Evolutionary conservation across 2,797 vertebrate species (phyloP), one percentile per base, ranked within the genome.

Genomic region (Danio choprae): DNA sequence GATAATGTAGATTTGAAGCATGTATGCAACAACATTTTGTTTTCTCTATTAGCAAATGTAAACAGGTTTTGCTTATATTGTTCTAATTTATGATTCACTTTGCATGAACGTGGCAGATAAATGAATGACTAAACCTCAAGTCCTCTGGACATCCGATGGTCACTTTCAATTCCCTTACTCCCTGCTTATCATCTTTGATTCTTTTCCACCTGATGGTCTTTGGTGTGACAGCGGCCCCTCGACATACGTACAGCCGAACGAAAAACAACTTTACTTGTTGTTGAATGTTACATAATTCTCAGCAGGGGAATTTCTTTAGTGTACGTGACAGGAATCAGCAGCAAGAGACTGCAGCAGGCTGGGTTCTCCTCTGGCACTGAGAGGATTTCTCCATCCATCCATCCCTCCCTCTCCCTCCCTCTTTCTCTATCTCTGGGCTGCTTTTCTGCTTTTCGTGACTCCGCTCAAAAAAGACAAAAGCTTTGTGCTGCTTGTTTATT

Each of bases 231-330:
- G 71, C 62, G 69, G 69, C 59, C 58, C 48, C 55, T 67, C 36
- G 4, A 69, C 36, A 73, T 46, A 69, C 36, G 73, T 46, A 79
- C 11, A 70, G 59, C 58, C 68, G 68, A 75, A 68, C 41, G 15
- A 48, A 58, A 71, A 73, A 74, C 41, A 40, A 73, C 44, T 29
- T 44, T 60, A 72, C 68, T 82, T 83, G 64, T 75, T 85, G 60
- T 81, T 38, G 43, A 22, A 55, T 48, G 74, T 87, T 88, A 85
- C 63, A 41, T 86, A 86, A 87, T 80, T 83, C 80, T 77, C 73
- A 71, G 72, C 58, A 76, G 78, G 85, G 73, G 53, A 70, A 81
- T 70, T 74, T 73, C 79, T 84, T 51, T 77, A 81, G 84, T 71
- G 64, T 84, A 81, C 29, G 70, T 87, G 85, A 83, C 46, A 70